These are phyloP conservation scores for Epicauta chinensis DNA, from an alignment of 1,140 invertebrate species.

Conservation along the genomic window DNA sequence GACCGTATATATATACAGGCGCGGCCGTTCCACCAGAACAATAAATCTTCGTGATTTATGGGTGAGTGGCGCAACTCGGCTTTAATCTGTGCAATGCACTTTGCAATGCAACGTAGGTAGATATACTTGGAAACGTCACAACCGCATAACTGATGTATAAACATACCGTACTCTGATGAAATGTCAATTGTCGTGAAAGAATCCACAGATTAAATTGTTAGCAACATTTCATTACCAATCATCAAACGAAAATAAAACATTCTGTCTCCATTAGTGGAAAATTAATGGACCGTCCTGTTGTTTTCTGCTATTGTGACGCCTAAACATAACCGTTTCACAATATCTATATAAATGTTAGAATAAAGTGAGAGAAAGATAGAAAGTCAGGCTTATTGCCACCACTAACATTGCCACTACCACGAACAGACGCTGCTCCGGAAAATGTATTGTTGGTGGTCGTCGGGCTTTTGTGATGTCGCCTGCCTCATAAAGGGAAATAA, in stretches of 20 bases:
- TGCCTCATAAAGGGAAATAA: slow-evolving; percentile 37
- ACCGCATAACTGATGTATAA: no score
- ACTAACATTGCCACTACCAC: slow-evolving; percentile 11
- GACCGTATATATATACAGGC: slow-evolving; percentile 17
- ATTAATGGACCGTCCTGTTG: slow-evolving; percentile 17
- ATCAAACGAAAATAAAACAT: slow-evolving; percentile 22
- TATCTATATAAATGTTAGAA: slow-evolving; percentile 9
- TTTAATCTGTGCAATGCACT: slow-evolving; percentile 24
- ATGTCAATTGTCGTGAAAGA: no score
- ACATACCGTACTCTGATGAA: no score
- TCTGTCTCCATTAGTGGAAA: slow-evolving; percentile 24
- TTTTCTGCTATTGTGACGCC: not conserved
- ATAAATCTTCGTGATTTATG: slow-evolving; percentile 26
- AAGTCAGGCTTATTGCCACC: slow-evolving; percentile 7
- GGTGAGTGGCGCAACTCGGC: slow-evolving; percentile 16
- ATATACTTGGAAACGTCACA: no score
- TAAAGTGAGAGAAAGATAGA: slow-evolving; percentile 3
- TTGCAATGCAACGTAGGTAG: not conserved
- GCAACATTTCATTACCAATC: not conserved
- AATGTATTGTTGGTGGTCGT: slow-evolving; percentile 31
- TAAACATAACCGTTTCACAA: not conserved
- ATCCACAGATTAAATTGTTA: not conserved
- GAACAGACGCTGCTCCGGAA: slow-evolving; percentile 29
- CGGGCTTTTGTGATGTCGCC: slow-evolving; percentile 34
- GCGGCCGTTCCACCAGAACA: slow-evolving; percentile 18